Base-by-base conservation (phyloP, 2,113 vertebrate species). In the Fregata magnificens region DNA sequence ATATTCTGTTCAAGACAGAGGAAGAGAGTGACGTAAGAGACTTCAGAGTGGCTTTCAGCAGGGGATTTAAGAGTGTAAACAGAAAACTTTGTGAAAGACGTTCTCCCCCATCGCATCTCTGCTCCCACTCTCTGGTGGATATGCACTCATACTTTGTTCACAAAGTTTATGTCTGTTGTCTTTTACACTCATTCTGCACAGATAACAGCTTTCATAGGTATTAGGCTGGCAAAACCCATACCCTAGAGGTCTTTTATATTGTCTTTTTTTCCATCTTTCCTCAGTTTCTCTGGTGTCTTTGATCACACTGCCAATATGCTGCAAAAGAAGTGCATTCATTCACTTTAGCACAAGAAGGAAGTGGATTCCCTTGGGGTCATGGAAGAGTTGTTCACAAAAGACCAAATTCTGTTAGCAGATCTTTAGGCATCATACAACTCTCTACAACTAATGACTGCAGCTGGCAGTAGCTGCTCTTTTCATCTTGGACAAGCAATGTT, bases 271-370 rank as follows among this genome's bases (percentile, higher is more conserved):
- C 20, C 20, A 7, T 11, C 0, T 4, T 83, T 77, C 14, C 59
- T 89, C 29, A 49, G 13, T 59, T 93, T 79, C 72, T 56, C 28
- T 52, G n/a, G 4, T 9, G 38, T 36, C 49, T 92, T 79, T 69
- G 34, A 61, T 69, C 14, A 47, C 0, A 0, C 20, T 73, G 22
- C 0, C 5, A 78, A 31, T n/a, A 25, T 29, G 3, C 18, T 74
- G 55, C 13, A 47, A 71, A 90, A 92, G 28, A 72, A 58, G 13
- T 6, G 2, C 5, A 7, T 58, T 87, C 45, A 25, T 67, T 74
- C 31, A 14, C 40, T 67, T 78, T 5, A 90, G 11, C 16, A 20
- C 17, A 80, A 32, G 26, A 31, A 92, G 53, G 47, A 77, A 42
- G 26, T 13, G 18, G 25, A n/a, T 66, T 74, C 9, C 31, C 17